A percentile compares a stretch with the other conserved stretches of the same genome.
These are phyloP conservation scores for Pogonocichla stellata DNA, from an alignment of 2,113 vertebrate genomes.

Conservation along the genomic window DNA sequence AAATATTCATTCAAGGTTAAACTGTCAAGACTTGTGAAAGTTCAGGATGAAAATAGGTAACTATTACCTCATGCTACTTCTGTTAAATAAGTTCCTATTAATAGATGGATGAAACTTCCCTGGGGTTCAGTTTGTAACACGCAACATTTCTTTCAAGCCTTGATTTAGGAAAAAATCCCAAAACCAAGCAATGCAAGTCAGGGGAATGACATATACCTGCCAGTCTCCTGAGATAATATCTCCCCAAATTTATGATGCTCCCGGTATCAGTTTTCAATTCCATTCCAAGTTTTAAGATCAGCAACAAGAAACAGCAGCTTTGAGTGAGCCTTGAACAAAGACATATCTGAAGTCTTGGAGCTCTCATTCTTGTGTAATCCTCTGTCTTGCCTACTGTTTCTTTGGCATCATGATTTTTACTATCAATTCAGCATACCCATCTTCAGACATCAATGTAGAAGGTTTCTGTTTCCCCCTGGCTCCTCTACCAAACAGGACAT, in stretches of 20 bases:
- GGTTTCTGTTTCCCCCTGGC: not conserved
- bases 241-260: not conserved
- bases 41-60: not conserved
- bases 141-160: not conserved
- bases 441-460: not conserved
- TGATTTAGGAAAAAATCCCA: not conserved
- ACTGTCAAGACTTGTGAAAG: slow-evolving; percentile 3
- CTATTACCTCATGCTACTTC: not conserved
- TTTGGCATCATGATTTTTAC: not conserved
- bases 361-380: not conserved
- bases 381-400: not conserved
- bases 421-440: not conserved
- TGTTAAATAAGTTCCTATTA: not conserved
- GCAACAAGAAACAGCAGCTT: not conserved
- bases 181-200: not conserved
- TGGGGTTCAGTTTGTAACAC: not conserved
- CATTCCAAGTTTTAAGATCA: not conserved
- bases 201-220: not conserved
- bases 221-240: not conserved
- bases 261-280: not conserved
- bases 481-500: not conserved
- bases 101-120: not conserved
- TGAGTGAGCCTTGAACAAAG: not conserved
- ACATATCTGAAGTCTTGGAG: not conserved
- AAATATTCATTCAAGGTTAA: slow-evolving; percentile 50